Evolutionary conservation across 2,888 invertebrate genomes (phyloP).

Genomic region (Chymomyza fuscimana): DNA sequence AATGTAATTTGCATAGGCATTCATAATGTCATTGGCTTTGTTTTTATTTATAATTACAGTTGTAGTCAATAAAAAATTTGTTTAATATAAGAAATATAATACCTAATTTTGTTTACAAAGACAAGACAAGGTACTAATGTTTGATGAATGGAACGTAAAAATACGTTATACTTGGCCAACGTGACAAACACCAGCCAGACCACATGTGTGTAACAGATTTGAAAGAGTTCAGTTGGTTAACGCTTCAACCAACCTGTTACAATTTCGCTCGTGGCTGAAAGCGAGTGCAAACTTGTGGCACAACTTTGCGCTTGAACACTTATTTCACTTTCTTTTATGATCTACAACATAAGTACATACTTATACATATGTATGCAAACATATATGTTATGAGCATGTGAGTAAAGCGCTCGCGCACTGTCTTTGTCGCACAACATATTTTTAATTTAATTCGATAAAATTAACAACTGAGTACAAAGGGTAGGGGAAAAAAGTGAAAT

Average conservation of each 20-base stretch:
- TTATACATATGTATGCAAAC: not conserved
- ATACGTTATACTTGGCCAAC: conserved; percentile 46
- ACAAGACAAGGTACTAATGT: not conserved
- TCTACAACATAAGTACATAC: not conserved
- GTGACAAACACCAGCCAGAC: conserved; percentile 22
- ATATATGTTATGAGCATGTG: not conserved
- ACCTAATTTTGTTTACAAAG: too few relatives aligned
- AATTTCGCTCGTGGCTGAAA: conserved; percentile 27
- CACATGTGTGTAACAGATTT: conserved; percentile 51
- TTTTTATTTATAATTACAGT: not conserved
- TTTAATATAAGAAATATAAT: not conserved
- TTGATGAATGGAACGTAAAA: conserved; percentile 10
- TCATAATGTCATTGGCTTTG: conserved; percentile 62
- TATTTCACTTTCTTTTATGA: conserved; percentile 61
- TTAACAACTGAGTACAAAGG: conserved; percentile 49
- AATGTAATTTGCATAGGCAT: not conserved
- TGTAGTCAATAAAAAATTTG: not conserved
- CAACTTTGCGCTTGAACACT: conserved; percentile 41
- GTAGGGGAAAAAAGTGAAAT: conserved; percentile 60
- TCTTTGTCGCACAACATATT: conserved; percentile 14
- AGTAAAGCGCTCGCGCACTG: not conserved
- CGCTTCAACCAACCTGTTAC: conserved; percentile 48
- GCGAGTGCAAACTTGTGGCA: conserved; percentile 37
- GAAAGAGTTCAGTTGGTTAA: conserved; percentile 14
- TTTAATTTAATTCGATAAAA: conserved; percentile 62